These are phyloP conservation scores for Zosterops pallidus DNA, from an alignment of 2,113 vertebrate species.

Conservation along the genomic window DNA sequence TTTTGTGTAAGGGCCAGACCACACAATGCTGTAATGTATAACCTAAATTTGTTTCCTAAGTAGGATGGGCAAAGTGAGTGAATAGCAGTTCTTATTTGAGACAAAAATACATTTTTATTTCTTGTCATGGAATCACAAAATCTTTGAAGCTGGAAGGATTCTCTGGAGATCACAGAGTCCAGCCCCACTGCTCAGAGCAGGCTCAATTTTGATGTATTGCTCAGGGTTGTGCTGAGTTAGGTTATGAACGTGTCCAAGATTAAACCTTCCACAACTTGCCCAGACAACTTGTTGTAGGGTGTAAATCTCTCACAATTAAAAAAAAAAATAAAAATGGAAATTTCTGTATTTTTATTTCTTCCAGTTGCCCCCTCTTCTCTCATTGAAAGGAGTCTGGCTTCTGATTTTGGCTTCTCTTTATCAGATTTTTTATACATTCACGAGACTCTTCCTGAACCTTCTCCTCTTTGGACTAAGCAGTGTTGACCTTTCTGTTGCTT, in stretches of 20 bases:
- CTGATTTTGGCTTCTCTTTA: neutral
- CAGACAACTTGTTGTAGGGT: fast-evolving
- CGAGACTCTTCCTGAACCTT: neutral
- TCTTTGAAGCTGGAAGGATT: neutral
- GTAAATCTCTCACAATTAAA: neutral
- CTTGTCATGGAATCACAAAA: neutral
- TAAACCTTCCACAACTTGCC: neutral
- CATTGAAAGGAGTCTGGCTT: neutral
- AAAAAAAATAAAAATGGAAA: neutral
- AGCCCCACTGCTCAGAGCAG: neutral
- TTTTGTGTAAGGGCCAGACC: neutral
- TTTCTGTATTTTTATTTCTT: neutral
- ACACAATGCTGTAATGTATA: neutral
- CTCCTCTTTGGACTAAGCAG: neutral
- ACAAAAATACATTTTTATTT: neutral
- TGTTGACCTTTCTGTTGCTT: neutral
- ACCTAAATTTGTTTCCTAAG: neutral
- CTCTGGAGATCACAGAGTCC: neutral
- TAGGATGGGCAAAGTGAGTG: neutral
- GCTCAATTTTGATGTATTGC: neutral
- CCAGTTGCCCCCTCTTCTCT: neutral
- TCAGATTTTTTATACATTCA: neutral
- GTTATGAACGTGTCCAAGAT: neutral
- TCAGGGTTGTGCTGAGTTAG: neutral
- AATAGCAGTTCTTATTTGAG: neutral